These are phyloP conservation scores for Acridotheres tristis DNA, from an alignment of 2,797 vertebrate species.

Conservation along the genomic window DNA sequence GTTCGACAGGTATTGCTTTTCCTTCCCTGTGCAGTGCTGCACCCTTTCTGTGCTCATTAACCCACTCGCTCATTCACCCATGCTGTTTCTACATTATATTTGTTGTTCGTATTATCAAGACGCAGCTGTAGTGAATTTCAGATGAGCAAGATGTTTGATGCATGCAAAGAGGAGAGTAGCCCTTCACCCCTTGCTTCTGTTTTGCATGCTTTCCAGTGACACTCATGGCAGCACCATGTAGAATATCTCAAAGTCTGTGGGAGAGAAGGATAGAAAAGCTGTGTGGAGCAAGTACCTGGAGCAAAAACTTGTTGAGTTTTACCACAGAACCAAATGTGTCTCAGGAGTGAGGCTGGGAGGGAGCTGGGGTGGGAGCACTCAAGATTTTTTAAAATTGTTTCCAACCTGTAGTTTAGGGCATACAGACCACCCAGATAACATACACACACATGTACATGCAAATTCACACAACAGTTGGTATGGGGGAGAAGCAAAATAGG, in stretches of 20 bases:
- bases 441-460: not conserved
- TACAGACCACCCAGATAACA: not conserved
- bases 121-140: conserved; percentile 50
- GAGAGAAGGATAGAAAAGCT: conserved; percentile 47
- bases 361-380: not conserved
- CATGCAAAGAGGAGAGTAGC: conserved; percentile 58
- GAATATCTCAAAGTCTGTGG: conserved; percentile 51
- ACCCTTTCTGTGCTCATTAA: conserved; percentile 74
- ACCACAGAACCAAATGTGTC: not conserved
- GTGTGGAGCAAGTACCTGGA: not conserved
- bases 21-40: conserved; percentile 30
- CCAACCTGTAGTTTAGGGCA: not conserved
- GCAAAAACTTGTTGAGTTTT: not conserved
- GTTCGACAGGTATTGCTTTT: conserved; percentile 88
- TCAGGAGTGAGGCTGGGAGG: not conserved
- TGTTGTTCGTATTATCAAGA: conserved; percentile 72
- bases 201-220: conserved; percentile 74
- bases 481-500: not conserved
- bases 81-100: conserved; percentile 78
- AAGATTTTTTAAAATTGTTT: not conserved
- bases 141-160: conserved; percentile 65
- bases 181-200: conserved; percentile 65
- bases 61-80: conserved; percentile 78
- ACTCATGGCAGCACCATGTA: conserved; percentile 52
- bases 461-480: not conserved